Percentiles rank a stretch among this genome's conserved stretches.
These are phyloP conservation scores for Mixornis gularis DNA, from an alignment of 2,113 vertebrate species.

Conservation along the genomic window DNA sequence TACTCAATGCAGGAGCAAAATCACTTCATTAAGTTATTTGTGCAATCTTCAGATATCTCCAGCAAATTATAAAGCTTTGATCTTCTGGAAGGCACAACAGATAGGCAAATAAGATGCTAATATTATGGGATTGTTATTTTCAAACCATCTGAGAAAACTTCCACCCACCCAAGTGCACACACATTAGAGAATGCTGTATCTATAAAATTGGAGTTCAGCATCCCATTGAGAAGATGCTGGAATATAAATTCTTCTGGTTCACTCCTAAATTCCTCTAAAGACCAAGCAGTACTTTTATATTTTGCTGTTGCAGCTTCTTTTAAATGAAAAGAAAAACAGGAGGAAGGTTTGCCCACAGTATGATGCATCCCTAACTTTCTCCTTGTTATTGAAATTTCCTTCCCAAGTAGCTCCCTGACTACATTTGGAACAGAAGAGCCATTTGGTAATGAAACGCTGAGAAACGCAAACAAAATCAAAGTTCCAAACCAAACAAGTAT, in stretches of 20 bases:
- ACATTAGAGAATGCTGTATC: background rate
- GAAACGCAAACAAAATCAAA: background rate
- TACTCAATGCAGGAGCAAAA: background rate
- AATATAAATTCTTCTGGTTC: background rate
- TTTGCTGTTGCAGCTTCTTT: background rate
- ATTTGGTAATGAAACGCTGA: background rate
- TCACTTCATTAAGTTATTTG: background rate
- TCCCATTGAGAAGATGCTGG: background rate
- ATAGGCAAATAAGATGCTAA: background rate
- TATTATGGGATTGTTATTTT: background rate
- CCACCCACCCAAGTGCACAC: background rate
- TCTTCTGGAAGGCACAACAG: background rate
- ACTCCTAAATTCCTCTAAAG: background rate
- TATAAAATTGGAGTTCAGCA: background rate
- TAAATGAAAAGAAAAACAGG: background rate
- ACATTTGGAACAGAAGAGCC: background rate
- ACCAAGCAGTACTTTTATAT: background rate
- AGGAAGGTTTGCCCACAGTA: background rate
- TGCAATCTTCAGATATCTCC: background rate
- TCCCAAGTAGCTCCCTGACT: background rate
- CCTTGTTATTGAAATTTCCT: background rate
- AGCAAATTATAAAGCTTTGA: constrained; percentile 4
- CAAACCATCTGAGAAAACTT: background rate
- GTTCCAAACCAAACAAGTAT: background rate
- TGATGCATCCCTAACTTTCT: background rate